Conservation (phyloP, 2,797 vertebrate genomes). For the Acanthurus tractus region DNA sequence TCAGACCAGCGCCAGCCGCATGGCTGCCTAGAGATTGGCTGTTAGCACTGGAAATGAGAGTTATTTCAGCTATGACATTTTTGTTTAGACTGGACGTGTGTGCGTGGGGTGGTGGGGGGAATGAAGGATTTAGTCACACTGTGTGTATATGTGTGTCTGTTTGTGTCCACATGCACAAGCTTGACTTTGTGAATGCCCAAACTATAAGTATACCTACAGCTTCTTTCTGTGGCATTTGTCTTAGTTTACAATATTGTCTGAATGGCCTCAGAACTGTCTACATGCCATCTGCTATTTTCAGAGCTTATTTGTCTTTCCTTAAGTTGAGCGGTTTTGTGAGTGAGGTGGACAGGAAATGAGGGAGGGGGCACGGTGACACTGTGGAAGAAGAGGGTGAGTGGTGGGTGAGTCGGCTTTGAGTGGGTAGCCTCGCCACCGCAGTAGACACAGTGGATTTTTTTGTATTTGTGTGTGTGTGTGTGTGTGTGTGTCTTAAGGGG, state of each 20-base stretch:
- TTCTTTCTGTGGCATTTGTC: slow-evolving; percentile 57
- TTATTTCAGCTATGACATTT: slow-evolving; percentile 99
- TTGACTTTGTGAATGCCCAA: slow-evolving; percentile 32
- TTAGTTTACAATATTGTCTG: slow-evolving; percentile 63
- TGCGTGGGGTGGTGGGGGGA: slow-evolving; percentile 51
- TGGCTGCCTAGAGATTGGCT: slow-evolving; percentile 94
- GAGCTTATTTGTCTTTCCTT: slow-evolving; percentile 63
- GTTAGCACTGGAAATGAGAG: slow-evolving; percentile 99
- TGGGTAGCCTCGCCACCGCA: too few species aligned
- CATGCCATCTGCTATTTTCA: slow-evolving; percentile 58
- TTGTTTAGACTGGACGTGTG: slow-evolving; percentile 90
- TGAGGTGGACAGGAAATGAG: slow-evolving; percentile 68
- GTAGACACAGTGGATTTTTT: too few species aligned
- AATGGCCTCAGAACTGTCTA: slow-evolving; percentile 55
- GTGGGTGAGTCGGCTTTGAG: too few species aligned
- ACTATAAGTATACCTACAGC: slow-evolving; percentile 43
- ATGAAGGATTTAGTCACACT: slow-evolving; percentile 71
- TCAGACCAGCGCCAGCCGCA: slow-evolving; percentile 91
- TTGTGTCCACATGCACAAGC: slow-evolving; percentile 30
- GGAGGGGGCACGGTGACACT: slow-evolving; percentile 46
- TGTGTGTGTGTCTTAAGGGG: too few species aligned
- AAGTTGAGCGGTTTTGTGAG: slow-evolving; percentile 58
- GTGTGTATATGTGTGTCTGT: slow-evolving; percentile 28
- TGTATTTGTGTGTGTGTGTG: too few species aligned
- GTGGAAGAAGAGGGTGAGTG: slow-evolving; percentile 41